phyloP scores from a whole-genome alignment of 2,888 invertebrate species.

The Amphiduros pacificus region DNA sequence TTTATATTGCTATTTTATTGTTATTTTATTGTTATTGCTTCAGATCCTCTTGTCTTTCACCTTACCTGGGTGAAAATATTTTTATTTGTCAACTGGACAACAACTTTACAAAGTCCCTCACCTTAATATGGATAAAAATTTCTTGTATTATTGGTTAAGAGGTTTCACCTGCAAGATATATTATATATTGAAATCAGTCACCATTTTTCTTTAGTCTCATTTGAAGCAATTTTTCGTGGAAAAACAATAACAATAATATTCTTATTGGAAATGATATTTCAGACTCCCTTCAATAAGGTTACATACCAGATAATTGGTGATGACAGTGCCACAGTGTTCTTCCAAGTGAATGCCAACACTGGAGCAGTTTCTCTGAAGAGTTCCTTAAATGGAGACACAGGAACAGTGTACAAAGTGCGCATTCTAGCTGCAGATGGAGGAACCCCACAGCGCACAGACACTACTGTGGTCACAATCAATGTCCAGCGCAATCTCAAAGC shows the following conservation, averaged over 20 bases:
- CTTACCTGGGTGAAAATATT: too few species aligned
- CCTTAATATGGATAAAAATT: too few species aligned
- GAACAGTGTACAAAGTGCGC: conserved; percentile 30
- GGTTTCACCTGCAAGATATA: too few species aligned
- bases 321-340: conserved; percentile 41
- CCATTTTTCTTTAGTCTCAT: background rate
- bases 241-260: too few species aligned
- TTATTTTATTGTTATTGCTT: too few species aligned
- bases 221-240: background rate
- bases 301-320: conserved; percentile 45
- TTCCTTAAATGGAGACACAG: conserved; percentile 15
- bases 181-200: too few species aligned
- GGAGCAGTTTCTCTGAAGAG: conserved; percentile 19
- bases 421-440: conserved; percentile 42
- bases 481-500: conserved; percentile 37
- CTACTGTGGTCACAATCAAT: conserved; percentile 31
- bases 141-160: too few species aligned
- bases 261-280: too few species aligned
- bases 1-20: too few species aligned
- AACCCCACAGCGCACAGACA: conserved; percentile 32
- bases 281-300: conserved; percentile 46
- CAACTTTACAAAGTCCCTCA: too few species aligned
- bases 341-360: conserved; percentile 27
- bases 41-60: too few species aligned
- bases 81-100: too few species aligned